These are phyloP conservation scores for Heterochromis multidens DNA, from an alignment of 2,113 vertebrate species.

Conservation along the genomic window DNA sequence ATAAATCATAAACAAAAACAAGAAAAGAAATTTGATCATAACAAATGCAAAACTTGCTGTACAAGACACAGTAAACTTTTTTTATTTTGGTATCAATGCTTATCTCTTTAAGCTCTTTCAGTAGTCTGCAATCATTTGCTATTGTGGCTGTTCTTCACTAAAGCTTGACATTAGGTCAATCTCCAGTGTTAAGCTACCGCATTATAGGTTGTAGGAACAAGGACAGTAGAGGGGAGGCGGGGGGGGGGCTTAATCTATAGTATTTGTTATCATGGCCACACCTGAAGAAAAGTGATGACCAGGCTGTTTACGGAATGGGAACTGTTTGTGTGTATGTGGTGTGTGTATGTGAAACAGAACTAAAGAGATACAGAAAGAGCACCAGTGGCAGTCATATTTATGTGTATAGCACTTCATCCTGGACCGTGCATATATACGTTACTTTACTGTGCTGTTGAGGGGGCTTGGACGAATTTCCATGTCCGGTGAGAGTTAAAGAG, in stretches of 20 bases:
- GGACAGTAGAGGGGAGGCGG: background rate
- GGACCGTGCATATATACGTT: background rate
- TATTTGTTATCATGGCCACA: constrained; percentile 34
- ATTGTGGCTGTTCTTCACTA: background rate
- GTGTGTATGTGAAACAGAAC: background rate
- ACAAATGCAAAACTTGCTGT: background rate
- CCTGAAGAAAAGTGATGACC: constrained; percentile 46
- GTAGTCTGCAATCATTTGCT: background rate
- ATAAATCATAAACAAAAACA: constrained; percentile 17
- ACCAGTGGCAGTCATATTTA: constrained; percentile 7
- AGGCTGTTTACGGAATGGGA: constrained; percentile 16
- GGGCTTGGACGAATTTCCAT: constrained; percentile 21
- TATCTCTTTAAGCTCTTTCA: background rate
- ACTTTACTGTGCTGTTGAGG: constrained; percentile 24
- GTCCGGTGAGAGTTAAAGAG: constrained; percentile 35
- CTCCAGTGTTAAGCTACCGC: constrained; percentile 12
- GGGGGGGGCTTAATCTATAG: constrained; percentile 1
- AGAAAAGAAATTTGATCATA: background rate
- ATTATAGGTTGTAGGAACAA: constrained; percentile 4
- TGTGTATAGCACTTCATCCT: background rate
- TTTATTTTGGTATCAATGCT: background rate
- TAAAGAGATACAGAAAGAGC: constrained; percentile 13
- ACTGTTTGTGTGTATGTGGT: background rate
- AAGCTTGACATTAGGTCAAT: background rate
- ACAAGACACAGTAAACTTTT: background rate